These are phyloP conservation scores for Chiridota heheva DNA, from an alignment of 35 echinoderm and acorn worm species.

Conservation along the genomic window DNA sequence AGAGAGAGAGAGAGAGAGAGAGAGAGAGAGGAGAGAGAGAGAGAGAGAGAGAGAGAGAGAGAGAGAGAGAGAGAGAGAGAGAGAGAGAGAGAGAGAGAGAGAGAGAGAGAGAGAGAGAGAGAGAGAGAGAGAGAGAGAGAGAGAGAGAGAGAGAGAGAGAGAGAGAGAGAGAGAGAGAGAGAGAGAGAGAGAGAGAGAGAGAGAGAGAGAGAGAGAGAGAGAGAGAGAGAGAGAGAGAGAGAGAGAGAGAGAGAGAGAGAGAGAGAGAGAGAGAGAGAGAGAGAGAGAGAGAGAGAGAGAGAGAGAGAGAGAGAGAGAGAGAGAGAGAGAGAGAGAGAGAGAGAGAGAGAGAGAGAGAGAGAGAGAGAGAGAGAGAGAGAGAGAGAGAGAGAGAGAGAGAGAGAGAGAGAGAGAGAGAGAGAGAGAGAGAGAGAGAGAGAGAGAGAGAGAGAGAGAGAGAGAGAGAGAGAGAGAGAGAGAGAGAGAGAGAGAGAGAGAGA, in stretches of 20 bases:
- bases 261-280: conserved; percentile 11
- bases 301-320: conserved; percentile 11
- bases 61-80: conserved; percentile 7
- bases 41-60: conserved; percentile 3
- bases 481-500: conserved; percentile 7
- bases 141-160: conserved; percentile 3
- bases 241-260: conserved; percentile 11
- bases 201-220: conserved; percentile 8
- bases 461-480: conserved; percentile 7
- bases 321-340: conserved; percentile 11
- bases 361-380: conserved; percentile 11
- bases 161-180: conserved; percentile 7
- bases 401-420: conserved; percentile 11
- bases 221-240: conserved; percentile 9
- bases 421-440: conserved; percentile 9
- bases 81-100: conserved; percentile 7
- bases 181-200: conserved; percentile 7
- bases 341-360: conserved; percentile 11
- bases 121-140: conserved; percentile 8
- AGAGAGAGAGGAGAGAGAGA: conserved; percentile 7
- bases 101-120: conserved; percentile 8
- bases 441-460: conserved; percentile 7
- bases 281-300: conserved; percentile 11
- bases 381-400: conserved; percentile 11
- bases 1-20: conserved; percentile 7